Evolutionary conservation across 2,113 vertebrate species (phyloP).

Genomic region (Crotalus viridis): DNA sequence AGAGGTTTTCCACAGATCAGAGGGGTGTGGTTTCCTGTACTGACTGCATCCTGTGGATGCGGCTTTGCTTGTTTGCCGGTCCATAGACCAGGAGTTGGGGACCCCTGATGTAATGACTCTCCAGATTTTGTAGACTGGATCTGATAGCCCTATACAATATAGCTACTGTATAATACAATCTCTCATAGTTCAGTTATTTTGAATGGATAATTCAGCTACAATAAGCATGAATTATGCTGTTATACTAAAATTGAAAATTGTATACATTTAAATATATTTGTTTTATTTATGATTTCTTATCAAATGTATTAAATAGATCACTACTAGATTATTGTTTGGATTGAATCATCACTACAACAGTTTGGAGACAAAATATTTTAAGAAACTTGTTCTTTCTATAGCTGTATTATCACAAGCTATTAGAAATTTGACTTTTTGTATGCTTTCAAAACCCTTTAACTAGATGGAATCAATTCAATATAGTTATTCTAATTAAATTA

Average conservation of each 20-base stretch:
- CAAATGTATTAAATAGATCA: not conserved
- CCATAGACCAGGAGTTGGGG: too few species aligned
- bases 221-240: not conserved
- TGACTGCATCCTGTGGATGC: too few species aligned
- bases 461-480: not conserved
- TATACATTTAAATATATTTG: not conserved
- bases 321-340: not conserved
- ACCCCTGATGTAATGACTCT: too few species aligned
- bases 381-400: not conserved
- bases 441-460: not conserved
- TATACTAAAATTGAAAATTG: not conserved
- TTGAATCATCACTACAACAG: not conserved
- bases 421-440: not conserved
- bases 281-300: not conserved
- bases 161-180: not conserved
- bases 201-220: not conserved
- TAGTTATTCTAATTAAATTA: not conserved
- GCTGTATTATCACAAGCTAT: not conserved
- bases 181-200: not conserved
- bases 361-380: not conserved
- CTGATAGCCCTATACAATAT: too few species aligned
- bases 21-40: too few species aligned
- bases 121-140: too few species aligned
- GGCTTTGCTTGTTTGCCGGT: too few species aligned
- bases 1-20: too few species aligned